Evolutionary conservation across 2,797 vertebrate species (phyloP).

Genomic region (Galago senegalensis): DNA sequence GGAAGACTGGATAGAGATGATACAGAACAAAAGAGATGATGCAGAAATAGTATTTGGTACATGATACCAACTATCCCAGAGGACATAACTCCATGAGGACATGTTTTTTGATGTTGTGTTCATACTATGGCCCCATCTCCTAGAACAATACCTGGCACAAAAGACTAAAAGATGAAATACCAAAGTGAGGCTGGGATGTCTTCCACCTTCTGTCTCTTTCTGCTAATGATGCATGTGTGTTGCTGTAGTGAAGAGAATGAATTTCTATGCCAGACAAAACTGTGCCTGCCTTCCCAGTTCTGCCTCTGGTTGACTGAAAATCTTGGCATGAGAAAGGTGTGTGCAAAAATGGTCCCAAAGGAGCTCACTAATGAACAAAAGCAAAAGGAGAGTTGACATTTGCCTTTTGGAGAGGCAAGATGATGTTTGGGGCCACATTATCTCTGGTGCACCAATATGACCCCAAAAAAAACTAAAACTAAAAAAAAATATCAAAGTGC

Average conservation of each 20-base stretch:
- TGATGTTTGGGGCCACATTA: too few relatives aligned
- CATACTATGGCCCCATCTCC: accelerated
- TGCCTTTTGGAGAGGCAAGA: too few relatives aligned
- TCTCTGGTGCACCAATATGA: too few relatives aligned
- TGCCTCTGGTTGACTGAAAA: neutral
- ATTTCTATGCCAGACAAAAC: neutral
- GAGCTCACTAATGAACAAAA: too few relatives aligned
- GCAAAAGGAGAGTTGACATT: too few relatives aligned
- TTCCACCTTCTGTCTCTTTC: neutral
- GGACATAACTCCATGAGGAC: accelerated
- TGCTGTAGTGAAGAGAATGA: neutral
- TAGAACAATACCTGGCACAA: neutral
- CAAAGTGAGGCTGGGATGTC: neutral
- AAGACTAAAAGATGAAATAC: neutral
- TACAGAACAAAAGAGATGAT: neutral
- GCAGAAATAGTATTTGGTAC: neutral
- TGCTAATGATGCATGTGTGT: neutral
- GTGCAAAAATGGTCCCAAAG: too few relatives aligned
- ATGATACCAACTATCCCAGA: accelerated
- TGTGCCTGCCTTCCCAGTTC: neutral
- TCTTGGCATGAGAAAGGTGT: too few relatives aligned
- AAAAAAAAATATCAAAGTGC: too few relatives aligned
- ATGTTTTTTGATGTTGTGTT: too few relatives aligned
- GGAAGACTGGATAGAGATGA: neutral
- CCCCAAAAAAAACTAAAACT: too few relatives aligned